These are phyloP conservation scores for Ariopsis seemanni DNA, from an alignment of 2,113 vertebrate genomes.

Conservation along the genomic window DNA sequence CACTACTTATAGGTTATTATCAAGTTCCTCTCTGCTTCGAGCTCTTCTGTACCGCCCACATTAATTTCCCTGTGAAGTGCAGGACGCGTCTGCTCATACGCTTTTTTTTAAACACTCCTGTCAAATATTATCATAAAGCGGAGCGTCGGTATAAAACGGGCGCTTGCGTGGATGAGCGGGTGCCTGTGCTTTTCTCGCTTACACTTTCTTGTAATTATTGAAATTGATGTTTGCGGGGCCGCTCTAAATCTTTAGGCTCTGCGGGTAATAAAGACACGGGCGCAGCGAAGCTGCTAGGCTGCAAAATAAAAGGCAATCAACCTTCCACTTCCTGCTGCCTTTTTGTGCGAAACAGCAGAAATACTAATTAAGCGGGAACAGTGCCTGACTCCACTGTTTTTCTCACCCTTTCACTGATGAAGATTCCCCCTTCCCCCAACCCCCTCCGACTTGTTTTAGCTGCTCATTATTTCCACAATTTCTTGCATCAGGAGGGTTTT, in stretches of 20 bases:
- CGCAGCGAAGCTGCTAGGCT: constrained; percentile 64
- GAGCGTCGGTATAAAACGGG: constrained; percentile 63
- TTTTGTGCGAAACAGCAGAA: constrained; percentile 69
- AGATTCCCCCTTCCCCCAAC: constrained; percentile 56
- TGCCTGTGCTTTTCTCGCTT: constrained; percentile 60
- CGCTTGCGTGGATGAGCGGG: constrained; percentile 49
- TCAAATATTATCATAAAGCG: constrained; percentile 68
- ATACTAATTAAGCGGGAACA: constrained; percentile 73
- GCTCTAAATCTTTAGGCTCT: constrained; percentile 71
- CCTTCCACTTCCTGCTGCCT: constrained; percentile 69
- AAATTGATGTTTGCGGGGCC: constrained; percentile 72
- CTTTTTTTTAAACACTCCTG: constrained; percentile 61
- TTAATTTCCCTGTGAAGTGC: constrained; percentile 47
- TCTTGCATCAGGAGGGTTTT: background rate
- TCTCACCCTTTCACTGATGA: constrained; percentile 60
- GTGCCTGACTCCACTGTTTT: constrained; percentile 52
- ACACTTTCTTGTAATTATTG: constrained; percentile 73
- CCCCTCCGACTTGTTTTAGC: background rate
- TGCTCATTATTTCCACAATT: constrained; percentile 20
- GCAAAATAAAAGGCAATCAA: constrained; percentile 77
- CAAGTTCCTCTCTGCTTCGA: constrained; percentile 44
- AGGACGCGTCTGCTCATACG: constrained; percentile 6
- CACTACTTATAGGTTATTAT: constrained; percentile 48
- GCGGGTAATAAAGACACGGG: constrained; percentile 67
- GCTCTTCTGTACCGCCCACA: constrained; percentile 34